Percentiles rank a stretch among this genome's conserved stretches.
These are phyloP conservation scores for Esox niger DNA, from an alignment of 2,113 vertebrate species.

Conservation along the genomic window DNA sequence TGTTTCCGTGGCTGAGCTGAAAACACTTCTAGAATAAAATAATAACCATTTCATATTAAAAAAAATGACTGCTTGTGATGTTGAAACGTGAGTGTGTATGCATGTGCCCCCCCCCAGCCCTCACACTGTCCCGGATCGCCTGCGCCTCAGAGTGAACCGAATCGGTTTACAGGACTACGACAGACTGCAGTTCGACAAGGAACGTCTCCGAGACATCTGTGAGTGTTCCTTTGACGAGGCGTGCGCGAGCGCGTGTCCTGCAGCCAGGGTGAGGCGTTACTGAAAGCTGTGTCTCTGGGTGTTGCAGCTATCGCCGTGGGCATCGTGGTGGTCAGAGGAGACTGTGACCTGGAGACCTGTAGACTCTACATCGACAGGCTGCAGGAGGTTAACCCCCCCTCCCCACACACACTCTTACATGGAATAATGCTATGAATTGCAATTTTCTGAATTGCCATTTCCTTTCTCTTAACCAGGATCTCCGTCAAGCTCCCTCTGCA, in stretches of 20 bases:
- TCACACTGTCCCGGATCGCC: constrained; percentile 90
- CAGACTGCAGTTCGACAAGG: constrained; percentile 91
- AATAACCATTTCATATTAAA: too few relatives aligned
- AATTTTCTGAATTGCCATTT: constrained; percentile 49
- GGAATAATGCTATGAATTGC: constrained; percentile 20
- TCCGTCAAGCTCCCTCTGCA: constrained; percentile 72
- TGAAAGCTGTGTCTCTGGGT: constrained; percentile 9
- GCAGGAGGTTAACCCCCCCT: constrained; percentile 83
- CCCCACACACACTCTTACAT: neutral
- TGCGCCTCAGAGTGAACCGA: constrained; percentile 92
- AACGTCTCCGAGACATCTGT: constrained; percentile 94
- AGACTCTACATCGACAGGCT: constrained; percentile 94
- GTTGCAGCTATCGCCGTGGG: constrained; percentile 87
- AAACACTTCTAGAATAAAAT: too few relatives aligned
- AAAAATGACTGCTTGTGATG: neutral
- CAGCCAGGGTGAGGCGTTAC: too few relatives aligned
- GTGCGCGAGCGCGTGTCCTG: constrained; percentile 14
- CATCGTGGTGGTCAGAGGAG: constrained; percentile 93
- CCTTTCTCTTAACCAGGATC: constrained; percentile 67
- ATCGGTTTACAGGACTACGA: constrained; percentile 94
- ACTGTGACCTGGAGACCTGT: constrained; percentile 97
- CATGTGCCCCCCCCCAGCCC: constrained; percentile 77
- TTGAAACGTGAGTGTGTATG: constrained; percentile 21
- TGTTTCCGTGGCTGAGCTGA: too few relatives aligned
- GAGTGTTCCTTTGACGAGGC: constrained; percentile 53